Base-by-base conservation (phyloP, 2,113 vertebrate species). In the Tetrax tetrax region DNA sequence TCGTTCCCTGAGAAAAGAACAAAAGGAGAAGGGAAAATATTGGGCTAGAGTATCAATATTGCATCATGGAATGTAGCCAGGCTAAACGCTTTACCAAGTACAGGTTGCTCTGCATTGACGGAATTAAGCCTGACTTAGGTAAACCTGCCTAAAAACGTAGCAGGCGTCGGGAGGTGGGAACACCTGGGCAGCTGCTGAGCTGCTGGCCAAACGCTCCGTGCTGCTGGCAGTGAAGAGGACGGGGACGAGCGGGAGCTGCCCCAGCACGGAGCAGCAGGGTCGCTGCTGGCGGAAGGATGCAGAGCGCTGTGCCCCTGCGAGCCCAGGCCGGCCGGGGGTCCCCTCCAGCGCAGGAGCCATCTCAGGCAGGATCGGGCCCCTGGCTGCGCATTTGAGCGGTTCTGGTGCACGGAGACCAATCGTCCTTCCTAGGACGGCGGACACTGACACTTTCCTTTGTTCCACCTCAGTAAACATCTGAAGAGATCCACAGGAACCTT, bases 401-500 rank as follows among this genome's bases (percentile, higher is more conserved):
- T 85, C 54, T 81, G 64, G 47, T 48, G 29, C 43, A 7, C 9
- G 0, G 38, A 74, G 59, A 80, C 78, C 27, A 48, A 59, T 51
- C n/a, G 7, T 51, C 72, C 28, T 53, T 29, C 69, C 75, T 12
- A 27, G 51, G 28, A 69, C 87, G 47, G 76, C 2, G 0, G 66
- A 28, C 48, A 15, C 79, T 65, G 37, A 68, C 47, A 21, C 75
- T 72, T 66, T 60, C 83, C 37, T 92, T 90, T 94, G 81, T 91
- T 95, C 72, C 89, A 71, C 91, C 76, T 89, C 94, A 92, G 59
- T 74, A 92, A 95, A 80, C 76, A 66, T 77, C 71, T 69, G 76
- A 92, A 72, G 83, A 45, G 31, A 83, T 89, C 83, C 6, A 2
- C 43, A 93, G 69, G 86, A 97, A 97, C 77, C 76, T 69, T 88